phyloP scores from a whole-genome alignment of 2,113 vertebrate species.

The Pedionomus torquatus region DNA sequence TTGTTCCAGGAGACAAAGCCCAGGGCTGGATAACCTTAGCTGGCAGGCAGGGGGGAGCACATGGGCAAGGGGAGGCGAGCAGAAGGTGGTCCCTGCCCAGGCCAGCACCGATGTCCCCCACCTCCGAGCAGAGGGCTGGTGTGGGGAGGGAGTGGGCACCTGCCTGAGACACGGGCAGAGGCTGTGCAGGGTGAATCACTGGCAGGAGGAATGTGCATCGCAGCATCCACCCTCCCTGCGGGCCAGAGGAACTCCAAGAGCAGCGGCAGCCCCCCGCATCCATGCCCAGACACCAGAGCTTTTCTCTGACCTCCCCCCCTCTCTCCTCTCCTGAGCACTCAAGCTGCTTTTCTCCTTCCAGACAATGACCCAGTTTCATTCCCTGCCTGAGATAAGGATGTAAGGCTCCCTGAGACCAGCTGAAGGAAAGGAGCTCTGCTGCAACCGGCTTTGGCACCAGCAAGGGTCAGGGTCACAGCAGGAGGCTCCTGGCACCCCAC shows the following conservation, averaged over 20 bases:
- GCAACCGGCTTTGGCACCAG: not conserved
- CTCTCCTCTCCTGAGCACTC: fast-evolving
- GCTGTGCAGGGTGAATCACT: not conserved
- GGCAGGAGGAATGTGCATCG: not conserved
- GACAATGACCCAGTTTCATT: not conserved
- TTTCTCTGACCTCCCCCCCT: not conserved
- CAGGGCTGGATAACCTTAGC: not conserved
- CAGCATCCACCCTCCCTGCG: not conserved
- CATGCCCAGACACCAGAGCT: not conserved
- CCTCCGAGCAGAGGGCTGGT: not conserved
- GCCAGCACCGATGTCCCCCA: too few species aligned
- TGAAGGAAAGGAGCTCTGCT: not conserved
- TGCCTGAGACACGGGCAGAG: not conserved
- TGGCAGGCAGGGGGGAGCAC: not conserved
- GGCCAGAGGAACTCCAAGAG: not conserved
- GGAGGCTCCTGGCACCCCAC: not conserved
- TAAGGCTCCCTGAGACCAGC: not conserved
- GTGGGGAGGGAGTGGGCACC: not conserved
- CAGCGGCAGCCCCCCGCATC: not conserved
- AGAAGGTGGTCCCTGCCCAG: not conserved
- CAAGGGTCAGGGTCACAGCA: not conserved
- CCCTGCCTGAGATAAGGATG: not conserved
- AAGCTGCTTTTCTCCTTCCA: not conserved
- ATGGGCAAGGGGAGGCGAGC: too few species aligned
- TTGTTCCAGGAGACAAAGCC: not conserved